phyloP scores from a whole-genome alignment of 2,888 invertebrate species.

The Synergus japonicus region DNA sequence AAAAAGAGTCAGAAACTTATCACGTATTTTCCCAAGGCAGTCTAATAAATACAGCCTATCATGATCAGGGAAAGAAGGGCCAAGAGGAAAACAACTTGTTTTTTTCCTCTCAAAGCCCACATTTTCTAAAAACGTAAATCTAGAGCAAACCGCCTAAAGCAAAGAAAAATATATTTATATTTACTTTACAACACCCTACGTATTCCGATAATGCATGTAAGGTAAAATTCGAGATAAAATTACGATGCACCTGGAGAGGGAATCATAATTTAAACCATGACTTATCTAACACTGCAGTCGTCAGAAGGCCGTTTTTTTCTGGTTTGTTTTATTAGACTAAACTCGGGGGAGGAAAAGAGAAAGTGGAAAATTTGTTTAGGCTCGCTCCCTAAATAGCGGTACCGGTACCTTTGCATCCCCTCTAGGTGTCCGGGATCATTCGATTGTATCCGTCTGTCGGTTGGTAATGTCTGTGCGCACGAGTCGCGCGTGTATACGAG shows the following conservation, averaged over 20 bases:
- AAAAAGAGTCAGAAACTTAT: too few species aligned
- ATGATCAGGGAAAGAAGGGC: too few species aligned
- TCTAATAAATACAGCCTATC: too few species aligned
- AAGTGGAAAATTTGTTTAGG: constrained; percentile 57
- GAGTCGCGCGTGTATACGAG: constrained; percentile 70
- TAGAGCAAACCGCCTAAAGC: neutral
- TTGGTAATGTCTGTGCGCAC: constrained; percentile 64
- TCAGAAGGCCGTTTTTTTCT: neutral
- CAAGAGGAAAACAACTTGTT: neutral
- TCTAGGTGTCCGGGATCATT: constrained; percentile 23
- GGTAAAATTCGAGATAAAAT: neutral
- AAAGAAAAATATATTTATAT: neutral
- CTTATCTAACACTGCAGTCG: constrained; percentile 5
- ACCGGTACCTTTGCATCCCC: constrained; percentile 60
- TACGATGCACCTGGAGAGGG: neutral
- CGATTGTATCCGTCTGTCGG: constrained; percentile 55
- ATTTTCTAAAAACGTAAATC: neutral
- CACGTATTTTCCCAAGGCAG: too few species aligned
- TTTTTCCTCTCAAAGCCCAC: neutral
- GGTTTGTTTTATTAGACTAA: neutral
- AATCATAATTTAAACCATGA: neutral
- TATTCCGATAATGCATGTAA: neutral
- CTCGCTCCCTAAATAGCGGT: constrained; percentile 62
- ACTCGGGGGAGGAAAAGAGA: neutral
- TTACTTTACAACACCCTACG: neutral